These are phyloP conservation scores for Sturmia bella DNA, from an alignment of 2,888 invertebrate genomes.

Conservation along the genomic window DNA sequence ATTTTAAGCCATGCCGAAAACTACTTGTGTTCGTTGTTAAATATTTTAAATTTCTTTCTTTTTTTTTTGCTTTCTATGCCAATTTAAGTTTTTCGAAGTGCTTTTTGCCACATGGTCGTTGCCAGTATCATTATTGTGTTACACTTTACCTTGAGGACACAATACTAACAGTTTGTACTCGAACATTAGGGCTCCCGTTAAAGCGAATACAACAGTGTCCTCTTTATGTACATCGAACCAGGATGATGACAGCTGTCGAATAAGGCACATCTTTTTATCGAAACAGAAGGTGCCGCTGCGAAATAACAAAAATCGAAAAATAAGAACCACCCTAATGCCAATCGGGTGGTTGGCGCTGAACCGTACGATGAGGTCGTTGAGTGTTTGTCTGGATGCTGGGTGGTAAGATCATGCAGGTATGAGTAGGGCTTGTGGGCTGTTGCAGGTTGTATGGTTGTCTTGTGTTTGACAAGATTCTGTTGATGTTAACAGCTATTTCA, in stretches of 20 bases:
- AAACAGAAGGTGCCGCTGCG: no score
- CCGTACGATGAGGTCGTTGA: not conserved
- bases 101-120: constrained; percentile 38
- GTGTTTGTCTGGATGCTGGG: not conserved
- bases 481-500: constrained; percentile 15
- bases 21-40: constrained; percentile 22
- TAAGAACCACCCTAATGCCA: no score
- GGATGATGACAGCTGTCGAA: no score
- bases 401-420: not conserved
- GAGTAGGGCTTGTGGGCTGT: not conserved
- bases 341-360: no score
- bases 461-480: constrained; percentile 21
- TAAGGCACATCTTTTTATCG: no score
- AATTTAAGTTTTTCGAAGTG: constrained; percentile 52
- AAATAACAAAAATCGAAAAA: no score
- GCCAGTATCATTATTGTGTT: constrained; percentile 9
- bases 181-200: no score
- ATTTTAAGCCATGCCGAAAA: no score
- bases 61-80: constrained; percentile 33
- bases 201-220: no score
- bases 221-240: no score
- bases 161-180: not conserved
- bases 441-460: no score
- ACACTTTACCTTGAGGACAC: constrained; percentile 57
- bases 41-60: constrained; percentile 19